Percentiles rank a stretch among this genome's conserved stretches.
Conservation (phyloP, 1,140 invertebrate species). For the Eriocheir sinensis region DNA sequence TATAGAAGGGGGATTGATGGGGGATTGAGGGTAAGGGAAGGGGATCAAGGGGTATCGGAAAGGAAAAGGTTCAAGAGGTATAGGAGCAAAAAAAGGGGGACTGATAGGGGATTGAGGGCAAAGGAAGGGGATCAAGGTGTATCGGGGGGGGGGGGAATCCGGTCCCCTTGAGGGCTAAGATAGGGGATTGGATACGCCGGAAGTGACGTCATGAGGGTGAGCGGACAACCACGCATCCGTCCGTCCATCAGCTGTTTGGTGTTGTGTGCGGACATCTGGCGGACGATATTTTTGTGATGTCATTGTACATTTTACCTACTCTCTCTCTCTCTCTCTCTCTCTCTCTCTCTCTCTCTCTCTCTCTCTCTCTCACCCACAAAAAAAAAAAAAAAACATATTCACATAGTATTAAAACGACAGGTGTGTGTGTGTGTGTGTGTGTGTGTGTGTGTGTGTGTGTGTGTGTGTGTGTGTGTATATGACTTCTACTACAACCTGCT, state of each 20-base stretch:
- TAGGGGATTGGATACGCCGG: neutral
- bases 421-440: neutral
- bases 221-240: neutral
- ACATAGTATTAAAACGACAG: neutral
- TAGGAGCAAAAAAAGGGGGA: too few relatives aligned
- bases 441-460: neutral
- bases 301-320: neutral
- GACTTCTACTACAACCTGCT: neutral
- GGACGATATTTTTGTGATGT: too few relatives aligned
- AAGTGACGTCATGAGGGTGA: neutral
- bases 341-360: neutral
- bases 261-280: neutral
- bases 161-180: neutral
- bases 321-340: neutral
- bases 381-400: neutral
- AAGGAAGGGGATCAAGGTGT: neutral
- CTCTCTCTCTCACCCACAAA: neutral
- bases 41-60: too few relatives aligned
- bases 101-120: too few relatives aligned
- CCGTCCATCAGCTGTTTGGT: neutral
- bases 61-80: too few relatives aligned
- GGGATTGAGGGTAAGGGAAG: too few relatives aligned
- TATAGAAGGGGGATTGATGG: too few relatives aligned
- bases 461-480: neutral
- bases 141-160: neutral